Conservation (phyloP, 1,140 invertebrate genomes). For the Psilanteris sp. region DNA sequence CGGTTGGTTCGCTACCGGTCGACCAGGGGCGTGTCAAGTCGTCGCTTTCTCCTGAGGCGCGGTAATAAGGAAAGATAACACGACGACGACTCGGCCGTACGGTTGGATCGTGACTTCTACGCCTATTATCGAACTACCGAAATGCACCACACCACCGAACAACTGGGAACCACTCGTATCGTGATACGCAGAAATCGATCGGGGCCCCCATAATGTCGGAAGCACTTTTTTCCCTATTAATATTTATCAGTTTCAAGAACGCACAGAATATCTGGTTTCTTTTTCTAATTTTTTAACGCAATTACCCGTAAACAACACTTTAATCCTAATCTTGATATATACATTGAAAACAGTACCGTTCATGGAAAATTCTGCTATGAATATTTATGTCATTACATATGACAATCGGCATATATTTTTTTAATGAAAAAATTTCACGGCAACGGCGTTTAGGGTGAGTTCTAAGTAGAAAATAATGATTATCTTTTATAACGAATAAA, state of each 20-base stretch:
- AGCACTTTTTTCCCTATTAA: constrained; percentile 6
- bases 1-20: constrained; percentile 59
- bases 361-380: no score
- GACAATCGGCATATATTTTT: no score
- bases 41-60: constrained; percentile 61
- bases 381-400: no score
- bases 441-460: no score
- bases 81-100: constrained; percentile 36
- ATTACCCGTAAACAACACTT: no score
- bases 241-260: constrained; percentile 21
- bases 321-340: no score
- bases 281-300: no score
- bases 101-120: constrained; percentile 47
- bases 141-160: constrained; percentile 29
- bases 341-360: no score
- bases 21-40: constrained; percentile 58
- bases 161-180: constrained; percentile 35
- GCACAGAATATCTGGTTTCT: no score
- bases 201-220: constrained; percentile 1
- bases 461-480: no score
- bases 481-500: no score
- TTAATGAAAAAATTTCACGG: no score
- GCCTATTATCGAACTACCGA: constrained; percentile 50
- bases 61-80: constrained; percentile 62
- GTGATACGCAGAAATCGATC: constrained; percentile 16